Conservation (phyloP, 1,140 invertebrate species). For the Drosophila virilis region DNA sequence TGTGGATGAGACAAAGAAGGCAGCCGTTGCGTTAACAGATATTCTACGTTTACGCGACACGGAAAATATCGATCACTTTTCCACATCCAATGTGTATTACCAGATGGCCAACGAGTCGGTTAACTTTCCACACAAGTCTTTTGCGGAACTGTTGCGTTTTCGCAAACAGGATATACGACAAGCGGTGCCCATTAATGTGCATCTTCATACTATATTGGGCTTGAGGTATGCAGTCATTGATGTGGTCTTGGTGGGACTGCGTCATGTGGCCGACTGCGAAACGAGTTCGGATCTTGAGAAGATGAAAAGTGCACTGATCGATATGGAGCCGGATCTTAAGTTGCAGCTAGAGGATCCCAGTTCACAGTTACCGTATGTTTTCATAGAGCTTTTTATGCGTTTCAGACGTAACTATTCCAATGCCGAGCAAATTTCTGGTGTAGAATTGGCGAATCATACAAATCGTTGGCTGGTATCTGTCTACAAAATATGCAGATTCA, state of each 20-base stretch:
- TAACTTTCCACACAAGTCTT: slow-evolving; percentile 42
- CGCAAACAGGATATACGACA: slow-evolving; percentile 41
- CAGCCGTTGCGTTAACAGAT: slow-evolving; percentile 28
- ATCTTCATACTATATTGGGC: slow-evolving; percentile 40
- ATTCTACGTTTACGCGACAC: slow-evolving; percentile 31
- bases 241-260: slow-evolving; percentile 44
- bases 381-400: slow-evolving; percentile 50
- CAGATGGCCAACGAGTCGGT: slow-evolving; percentile 45
- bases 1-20: slow-evolving; percentile 31
- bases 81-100: slow-evolving; percentile 43
- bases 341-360: slow-evolving; percentile 16
- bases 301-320: slow-evolving; percentile 39
- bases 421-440: slow-evolving; percentile 4
- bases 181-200: slow-evolving; percentile 44
- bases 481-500: slow-evolving; percentile 50
- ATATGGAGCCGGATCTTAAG: slow-evolving; percentile 37
- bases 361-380: slow-evolving; percentile 37
- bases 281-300: slow-evolving; percentile 25
- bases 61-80: slow-evolving; percentile 11
- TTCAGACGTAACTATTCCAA: slow-evolving; percentile 53
- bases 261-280: slow-evolving; percentile 41
- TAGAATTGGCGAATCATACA: slow-evolving; percentile 16
- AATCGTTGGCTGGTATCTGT: slow-evolving; percentile 49
- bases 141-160: slow-evolving; percentile 41
- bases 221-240: slow-evolving; percentile 47